Conservation (phyloP, 1,140 invertebrate species). For the Phenacoccus solenopsis region DNA sequence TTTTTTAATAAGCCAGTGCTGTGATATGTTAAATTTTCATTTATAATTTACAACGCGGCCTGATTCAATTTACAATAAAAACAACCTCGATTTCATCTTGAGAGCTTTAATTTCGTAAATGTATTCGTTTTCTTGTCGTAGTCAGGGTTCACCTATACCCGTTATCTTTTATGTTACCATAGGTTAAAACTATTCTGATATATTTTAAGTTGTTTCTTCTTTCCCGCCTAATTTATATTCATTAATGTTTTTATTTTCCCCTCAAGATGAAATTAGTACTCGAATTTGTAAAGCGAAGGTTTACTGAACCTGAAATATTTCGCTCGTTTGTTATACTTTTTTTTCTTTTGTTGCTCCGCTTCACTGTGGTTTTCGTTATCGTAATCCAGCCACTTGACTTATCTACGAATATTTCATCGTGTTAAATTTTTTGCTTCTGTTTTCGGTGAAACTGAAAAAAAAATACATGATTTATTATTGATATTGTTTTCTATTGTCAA, state of each 20-base stretch:
- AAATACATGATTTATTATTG: too few species aligned
- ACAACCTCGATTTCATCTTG: neutral
- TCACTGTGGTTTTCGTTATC: too few species aligned
- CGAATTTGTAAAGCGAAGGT: too few species aligned
- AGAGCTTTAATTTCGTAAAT: too few species aligned
- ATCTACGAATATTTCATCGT: too few species aligned
- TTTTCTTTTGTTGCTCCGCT: too few species aligned
- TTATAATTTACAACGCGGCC: neutral
- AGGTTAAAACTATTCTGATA: neutral
- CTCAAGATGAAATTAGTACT: neutral
- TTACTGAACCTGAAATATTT: too few species aligned
- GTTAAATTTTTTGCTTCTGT: too few species aligned
- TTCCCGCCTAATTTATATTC: neutral
- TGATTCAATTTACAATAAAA: neutral
- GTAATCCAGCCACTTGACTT: too few species aligned
- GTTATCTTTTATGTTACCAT: neutral
- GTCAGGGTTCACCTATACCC: neutral
- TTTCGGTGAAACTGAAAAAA: too few species aligned
- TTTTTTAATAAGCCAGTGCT: neutral
- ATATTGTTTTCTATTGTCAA: too few species aligned
- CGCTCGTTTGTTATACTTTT: too few species aligned
- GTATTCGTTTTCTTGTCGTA: neutral
- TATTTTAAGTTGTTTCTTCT: neutral
- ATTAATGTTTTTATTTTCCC: neutral
- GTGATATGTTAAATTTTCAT: neutral